phyloP scores from a whole-genome alignment of 2,797 vertebrate genomes.

The Triplophysa bombifrons region DNA sequence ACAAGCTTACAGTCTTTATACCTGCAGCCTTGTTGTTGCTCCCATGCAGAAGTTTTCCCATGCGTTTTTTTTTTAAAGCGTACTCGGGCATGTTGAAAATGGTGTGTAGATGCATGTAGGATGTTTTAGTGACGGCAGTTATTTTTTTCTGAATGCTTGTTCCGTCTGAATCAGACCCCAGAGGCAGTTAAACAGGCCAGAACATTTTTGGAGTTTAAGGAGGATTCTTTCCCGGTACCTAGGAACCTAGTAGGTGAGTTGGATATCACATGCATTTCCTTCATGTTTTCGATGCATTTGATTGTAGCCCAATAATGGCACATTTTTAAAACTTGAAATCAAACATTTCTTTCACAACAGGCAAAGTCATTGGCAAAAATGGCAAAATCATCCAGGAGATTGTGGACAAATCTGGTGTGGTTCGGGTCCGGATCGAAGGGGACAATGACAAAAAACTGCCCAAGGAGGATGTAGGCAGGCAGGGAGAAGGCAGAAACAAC shows the following conservation, averaged over 20 bases:
- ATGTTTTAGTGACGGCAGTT: neutral
- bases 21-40: too few relatives aligned
- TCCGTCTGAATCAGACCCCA: conserved; percentile 71
- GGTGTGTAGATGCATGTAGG: too few relatives aligned
- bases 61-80: too few relatives aligned
- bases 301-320: conserved; percentile 6
- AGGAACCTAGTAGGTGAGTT: conserved; percentile 89
- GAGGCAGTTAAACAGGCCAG: conserved; percentile 91
- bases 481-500: conserved; percentile 74
- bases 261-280: neutral
- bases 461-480: conserved; percentile 84
- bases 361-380: conserved; percentile 92
- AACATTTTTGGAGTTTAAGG: conserved; percentile 90
- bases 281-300: neutral
- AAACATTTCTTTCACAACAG: conserved; percentile 62
- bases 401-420: conserved; percentile 93
- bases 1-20: too few relatives aligned
- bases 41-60: too few relatives aligned
- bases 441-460: conserved; percentile 93
- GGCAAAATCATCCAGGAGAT: conserved; percentile 96
- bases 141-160: neutral
- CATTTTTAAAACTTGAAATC: neutral
- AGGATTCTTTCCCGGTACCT: conserved; percentile 91
- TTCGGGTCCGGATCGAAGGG: conserved; percentile 90
- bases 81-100: too few relatives aligned